A percentile compares a stretch with the other conserved stretches of the same genome.
Evolutionary conservation across 2,113 vertebrate genomes (phyloP).

Genomic region (Lasiurus cinereus): DNA sequence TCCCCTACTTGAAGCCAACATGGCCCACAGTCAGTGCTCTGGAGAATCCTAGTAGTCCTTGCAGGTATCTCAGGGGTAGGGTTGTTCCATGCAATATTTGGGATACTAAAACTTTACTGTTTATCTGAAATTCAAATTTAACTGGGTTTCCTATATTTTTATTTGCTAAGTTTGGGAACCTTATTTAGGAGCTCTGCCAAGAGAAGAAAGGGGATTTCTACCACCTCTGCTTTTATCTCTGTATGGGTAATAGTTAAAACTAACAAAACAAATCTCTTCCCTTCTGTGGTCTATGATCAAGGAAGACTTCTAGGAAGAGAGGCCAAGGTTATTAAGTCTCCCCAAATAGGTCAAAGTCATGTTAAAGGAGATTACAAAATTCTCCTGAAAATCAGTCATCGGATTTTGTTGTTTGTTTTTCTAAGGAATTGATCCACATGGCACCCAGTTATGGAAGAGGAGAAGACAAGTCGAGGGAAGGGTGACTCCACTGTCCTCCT

Average conservation of each 20-base stretch:
- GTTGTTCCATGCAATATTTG: neutral
- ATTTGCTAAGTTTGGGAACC: neutral
- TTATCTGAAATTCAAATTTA: slow-evolving; percentile 46
- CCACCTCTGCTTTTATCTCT: neutral
- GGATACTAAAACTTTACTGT: neutral
- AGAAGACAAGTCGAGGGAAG: neutral
- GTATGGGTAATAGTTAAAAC: neutral
- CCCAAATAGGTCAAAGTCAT: neutral
- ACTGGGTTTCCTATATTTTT: neutral
- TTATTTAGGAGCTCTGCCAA: neutral
- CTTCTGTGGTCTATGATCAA: neutral
- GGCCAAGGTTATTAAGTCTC: neutral
- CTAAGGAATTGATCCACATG: neutral
- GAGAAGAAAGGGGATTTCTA: neutral
- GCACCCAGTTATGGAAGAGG: neutral
- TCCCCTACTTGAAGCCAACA: neutral
- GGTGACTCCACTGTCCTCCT: neutral
- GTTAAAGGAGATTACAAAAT: neutral
- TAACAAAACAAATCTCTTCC: neutral
- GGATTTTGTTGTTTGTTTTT: neutral
- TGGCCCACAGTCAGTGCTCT: neutral
- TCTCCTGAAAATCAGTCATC: neutral
- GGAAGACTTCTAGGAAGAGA: neutral
- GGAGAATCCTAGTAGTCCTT: neutral
- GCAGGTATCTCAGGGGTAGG: neutral